Evolutionary conservation across 1,140 invertebrate genomes (phyloP), one percentile per base, ranked within the genome.

Genomic region (Cydia fagiglandana): DNA sequence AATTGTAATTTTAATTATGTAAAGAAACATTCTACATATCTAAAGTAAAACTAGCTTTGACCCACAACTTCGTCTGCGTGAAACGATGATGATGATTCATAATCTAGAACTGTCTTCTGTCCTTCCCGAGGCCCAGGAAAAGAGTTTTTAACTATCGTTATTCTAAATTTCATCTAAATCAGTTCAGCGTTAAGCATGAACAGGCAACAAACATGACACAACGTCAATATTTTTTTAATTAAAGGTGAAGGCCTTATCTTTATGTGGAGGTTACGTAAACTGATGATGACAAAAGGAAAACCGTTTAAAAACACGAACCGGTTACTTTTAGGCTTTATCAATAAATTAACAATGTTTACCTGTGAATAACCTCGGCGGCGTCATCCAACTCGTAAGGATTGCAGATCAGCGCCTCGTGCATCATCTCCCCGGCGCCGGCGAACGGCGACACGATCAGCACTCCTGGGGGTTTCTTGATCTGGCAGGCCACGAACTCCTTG

Each of bases 401-500:
- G 83, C 97, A 97, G 64, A 97, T 95, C 0, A 98, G 93, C 10
- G 96, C 96, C 88, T 98, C 97, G 89, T 97, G 97, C 97, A 98
- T 98, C 94, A 96, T 97, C 87, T 97, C 97, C 0, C 97, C 97
- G 20, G 97, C 97, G 2, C 97, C 97, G 76, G 97, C 97, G 88
- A 98, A 98, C 0, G 97, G 97, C 1, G 97, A 98, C 2, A 98
- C 95, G 64, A 98, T 97, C 5, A 98, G 89, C 0, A 98, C 97
- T 7, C 97, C 97, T 0, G 97, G 97, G 0, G 96, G 95, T 13
- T 95, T 95, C 78, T 97, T 97, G 9, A 98, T 98, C 90, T 98
- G 97, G 86, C 97, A 98, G 5, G 97, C 97, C 2, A 98, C 97
- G 84, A 97, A 98, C 89, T 98, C 97, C 90, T 98, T 98, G 5